Base-by-base conservation (phyloP, 2,113 vertebrate species). In the Chitala chitala region DNA sequence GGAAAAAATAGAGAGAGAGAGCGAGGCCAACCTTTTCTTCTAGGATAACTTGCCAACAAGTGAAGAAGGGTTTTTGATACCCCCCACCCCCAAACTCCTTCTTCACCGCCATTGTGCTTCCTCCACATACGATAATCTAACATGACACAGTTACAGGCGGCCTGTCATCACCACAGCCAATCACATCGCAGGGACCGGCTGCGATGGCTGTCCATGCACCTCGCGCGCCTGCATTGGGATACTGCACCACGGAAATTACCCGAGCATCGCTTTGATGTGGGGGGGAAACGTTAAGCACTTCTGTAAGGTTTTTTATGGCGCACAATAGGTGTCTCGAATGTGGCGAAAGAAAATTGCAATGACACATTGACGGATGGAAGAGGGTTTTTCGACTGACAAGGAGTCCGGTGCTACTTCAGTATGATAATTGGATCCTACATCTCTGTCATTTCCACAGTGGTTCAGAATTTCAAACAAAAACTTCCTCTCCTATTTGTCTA, bases 141-240 rank as follows among this genome's bases (percentile, higher is more conserved):
- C 86, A 85, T 90, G 89, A 91, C 91, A 92, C 89, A 92, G 88
- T 92, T 89, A 86, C 89, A 89, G 89, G 93, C 92, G 91, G 89
- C 87, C 87, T 90, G 89, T 92, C 88, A 88, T 85, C 90, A 89
- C 89, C 89, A 80, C 86, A 88, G 87, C 86, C 89, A 88, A 88
- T 89, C 76, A 87, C 84, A 86, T 89, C 86, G 80, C 85, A 87
- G 86, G 87, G 88, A 87, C 90, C 87, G 87, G 80, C 77, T 74
- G 76, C 87, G 90, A 91, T 90, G 91, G 91, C 86, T 90, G 89
- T 88, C 84, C 81, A 64, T 63, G 74, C 69, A 53, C 71, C 26
- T 72, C 77, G 74, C 50, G 6, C 51, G 55, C 64, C 51, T 83
- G 59, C 46, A 63, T 77, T 42, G 31, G 56, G 15, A 46, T 59